Evolutionary conservation across 2,113 vertebrate species (phyloP).

Genomic region (Murina feae): DNA sequence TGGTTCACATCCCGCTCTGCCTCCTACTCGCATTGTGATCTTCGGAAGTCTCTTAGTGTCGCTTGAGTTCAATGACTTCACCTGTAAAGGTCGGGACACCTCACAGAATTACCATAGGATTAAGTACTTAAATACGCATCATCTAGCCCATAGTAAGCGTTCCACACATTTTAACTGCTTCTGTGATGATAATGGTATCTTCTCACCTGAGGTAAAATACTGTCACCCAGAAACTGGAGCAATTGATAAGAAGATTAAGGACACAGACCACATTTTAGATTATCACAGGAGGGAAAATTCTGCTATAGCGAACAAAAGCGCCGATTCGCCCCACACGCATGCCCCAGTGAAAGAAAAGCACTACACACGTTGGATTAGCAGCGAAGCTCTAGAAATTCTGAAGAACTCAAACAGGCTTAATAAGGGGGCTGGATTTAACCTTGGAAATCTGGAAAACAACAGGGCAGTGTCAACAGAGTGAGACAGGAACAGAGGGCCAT

Average conservation of each 20-base stretch:
- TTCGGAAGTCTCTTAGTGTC: background rate
- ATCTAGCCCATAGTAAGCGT: background rate
- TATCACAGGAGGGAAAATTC: background rate
- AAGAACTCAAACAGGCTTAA: slow-evolving; percentile 28
- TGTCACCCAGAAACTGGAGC: background rate
- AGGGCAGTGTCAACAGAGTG: slow-evolving; percentile 39
- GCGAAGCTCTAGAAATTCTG: slow-evolving; percentile 1
- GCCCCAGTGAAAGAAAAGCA: background rate
- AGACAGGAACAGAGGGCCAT: slow-evolving; percentile 45
- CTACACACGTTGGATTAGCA: slow-evolving; percentile 12
- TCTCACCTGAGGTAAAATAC: background rate
- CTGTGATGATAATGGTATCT: background rate
- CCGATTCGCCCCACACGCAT: background rate
- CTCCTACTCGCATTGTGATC: background rate
- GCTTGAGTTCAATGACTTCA: background rate
- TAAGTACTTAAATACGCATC: background rate
- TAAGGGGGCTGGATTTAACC: slow-evolving; percentile 32
- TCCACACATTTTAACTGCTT: background rate
- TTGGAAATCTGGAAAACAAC: slow-evolving; percentile 60
- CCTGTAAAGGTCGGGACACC: background rate
- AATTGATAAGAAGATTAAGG: slow-evolving; percentile 19
- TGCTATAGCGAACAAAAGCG: background rate
- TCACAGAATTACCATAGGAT: background rate
- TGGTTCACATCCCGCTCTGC: background rate
- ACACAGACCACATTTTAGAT: background rate